Conservation (phyloP, 2,113 vertebrate genomes). For the Leucopsar rothschildi region DNA sequence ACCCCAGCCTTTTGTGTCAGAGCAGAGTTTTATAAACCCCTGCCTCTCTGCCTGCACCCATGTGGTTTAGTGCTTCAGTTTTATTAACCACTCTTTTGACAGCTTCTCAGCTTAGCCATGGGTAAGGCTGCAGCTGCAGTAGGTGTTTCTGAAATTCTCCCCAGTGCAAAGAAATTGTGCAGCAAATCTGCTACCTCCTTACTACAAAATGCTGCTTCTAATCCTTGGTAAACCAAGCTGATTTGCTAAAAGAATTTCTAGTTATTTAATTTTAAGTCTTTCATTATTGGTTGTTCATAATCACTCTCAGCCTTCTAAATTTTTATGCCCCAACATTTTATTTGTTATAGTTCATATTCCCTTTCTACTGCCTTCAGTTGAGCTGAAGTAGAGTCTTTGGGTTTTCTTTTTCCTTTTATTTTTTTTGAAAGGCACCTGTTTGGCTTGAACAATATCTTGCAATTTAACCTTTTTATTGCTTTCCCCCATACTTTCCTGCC, state of each 20-base stretch:
- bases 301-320: not conserved
- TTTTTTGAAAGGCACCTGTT: constrained; percentile 20
- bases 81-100: not conserved
- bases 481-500: not conserved
- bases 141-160: not conserved
- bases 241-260: constrained; percentile 23
- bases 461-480: constrained; percentile 7
- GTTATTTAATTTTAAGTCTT: constrained; percentile 20
- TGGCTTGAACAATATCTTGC: constrained; percentile 10
- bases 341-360: not conserved
- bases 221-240: not conserved
- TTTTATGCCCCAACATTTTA: not conserved
- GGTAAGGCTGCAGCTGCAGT: not conserved
- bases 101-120: not conserved
- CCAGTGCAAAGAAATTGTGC: not conserved
- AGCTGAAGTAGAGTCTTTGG: not conserved
- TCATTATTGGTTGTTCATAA: constrained; percentile 21
- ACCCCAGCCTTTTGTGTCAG: not conserved
- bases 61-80: not conserved
- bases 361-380: not conserved
- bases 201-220: not conserved
- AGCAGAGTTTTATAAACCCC: not conserved
- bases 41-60: not conserved
- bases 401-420: not conserved
- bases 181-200: not conserved